Percentiles rank a stretch among this genome's conserved stretches.
These are phyloP conservation scores for Lepus oiostolus DNA, from an alignment of 2,797 vertebrate species.

Conservation along the genomic window DNA sequence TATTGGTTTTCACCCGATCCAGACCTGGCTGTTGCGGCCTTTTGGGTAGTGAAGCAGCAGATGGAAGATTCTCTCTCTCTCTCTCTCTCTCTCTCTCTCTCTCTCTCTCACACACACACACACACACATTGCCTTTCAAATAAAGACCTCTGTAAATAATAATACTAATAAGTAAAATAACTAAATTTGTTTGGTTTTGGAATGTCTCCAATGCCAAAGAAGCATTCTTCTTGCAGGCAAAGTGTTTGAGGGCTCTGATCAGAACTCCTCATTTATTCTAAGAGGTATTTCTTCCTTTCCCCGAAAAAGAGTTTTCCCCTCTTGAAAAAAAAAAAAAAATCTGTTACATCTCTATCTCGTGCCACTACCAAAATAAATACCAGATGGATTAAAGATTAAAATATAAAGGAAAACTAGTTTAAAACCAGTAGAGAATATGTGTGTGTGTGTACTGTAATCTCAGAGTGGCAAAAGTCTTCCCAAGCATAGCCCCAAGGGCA, in stretches of 20 bases:
- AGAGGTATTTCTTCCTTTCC: conserved; percentile 50
- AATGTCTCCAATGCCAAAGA: conserved; percentile 22
- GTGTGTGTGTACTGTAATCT: conserved; percentile 28
- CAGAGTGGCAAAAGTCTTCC: conserved; percentile 11
- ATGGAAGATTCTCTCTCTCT: too few species aligned
- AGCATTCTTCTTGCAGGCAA: conserved; percentile 28
- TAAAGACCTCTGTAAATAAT: too few species aligned
- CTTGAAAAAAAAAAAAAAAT: conserved; percentile 70
- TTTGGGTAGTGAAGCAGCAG: too few species aligned
- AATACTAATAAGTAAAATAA: conserved; percentile 5
- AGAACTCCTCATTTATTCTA: conserved; percentile 33
- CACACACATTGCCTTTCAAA: too few species aligned
- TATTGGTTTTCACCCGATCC: too few species aligned
- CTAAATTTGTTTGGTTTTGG: conserved; percentile 14
- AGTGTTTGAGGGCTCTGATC: conserved; percentile 26
- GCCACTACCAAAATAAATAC: conserved; percentile 68
- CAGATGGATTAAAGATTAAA: conserved; percentile 73
- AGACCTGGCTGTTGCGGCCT: too few species aligned
- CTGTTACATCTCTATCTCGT: conserved; percentile 40
- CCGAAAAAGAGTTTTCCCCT: conserved; percentile 40
- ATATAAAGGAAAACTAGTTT: conserved; percentile 65
- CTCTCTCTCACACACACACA: too few species aligned
- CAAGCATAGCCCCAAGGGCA: conserved; percentile 44
- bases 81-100: too few species aligned
- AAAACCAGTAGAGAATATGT: conserved; percentile 55